Evolutionary conservation across 2,797 vertebrate species (phyloP).

Genomic region (Sciurus carolinensis): DNA sequence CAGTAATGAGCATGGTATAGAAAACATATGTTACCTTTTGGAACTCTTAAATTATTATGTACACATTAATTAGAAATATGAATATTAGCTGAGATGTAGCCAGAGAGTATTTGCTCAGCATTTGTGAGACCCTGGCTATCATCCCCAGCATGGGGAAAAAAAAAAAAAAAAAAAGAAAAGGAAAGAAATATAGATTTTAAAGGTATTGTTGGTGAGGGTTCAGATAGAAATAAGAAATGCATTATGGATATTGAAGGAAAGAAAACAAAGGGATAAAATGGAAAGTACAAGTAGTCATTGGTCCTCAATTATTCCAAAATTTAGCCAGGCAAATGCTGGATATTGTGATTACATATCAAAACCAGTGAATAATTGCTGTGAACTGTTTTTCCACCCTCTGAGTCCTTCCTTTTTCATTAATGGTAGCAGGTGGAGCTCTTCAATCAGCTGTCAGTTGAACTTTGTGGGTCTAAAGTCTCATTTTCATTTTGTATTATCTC

Average conservation of each 20-base stretch:
- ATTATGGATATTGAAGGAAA: too few relatives aligned
- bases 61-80: background rate
- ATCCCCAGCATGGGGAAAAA: too few relatives aligned
- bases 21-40: background rate
- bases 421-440: background rate
- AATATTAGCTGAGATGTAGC: background rate
- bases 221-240: too few relatives aligned
- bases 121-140: too few relatives aligned
- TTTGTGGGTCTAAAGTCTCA: background rate
- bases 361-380: background rate
- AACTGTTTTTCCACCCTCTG: background rate
- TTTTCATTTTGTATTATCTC: background rate
- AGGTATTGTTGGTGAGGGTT: too few relatives aligned
- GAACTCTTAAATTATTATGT: background rate
- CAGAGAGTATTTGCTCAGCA: too few relatives aligned
- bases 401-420: background rate
- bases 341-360: background rate
- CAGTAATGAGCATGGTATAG: background rate
- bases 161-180: too few relatives aligned
- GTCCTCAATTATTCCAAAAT: background rate
- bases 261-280: background rate
- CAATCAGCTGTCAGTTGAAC: background rate
- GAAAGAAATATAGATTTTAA: too few relatives aligned
- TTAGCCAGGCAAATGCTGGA: background rate
- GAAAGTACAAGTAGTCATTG: background rate